Conservation (phyloP, 2,113 vertebrate genomes). For the Ammodramus savannarum region DNA sequence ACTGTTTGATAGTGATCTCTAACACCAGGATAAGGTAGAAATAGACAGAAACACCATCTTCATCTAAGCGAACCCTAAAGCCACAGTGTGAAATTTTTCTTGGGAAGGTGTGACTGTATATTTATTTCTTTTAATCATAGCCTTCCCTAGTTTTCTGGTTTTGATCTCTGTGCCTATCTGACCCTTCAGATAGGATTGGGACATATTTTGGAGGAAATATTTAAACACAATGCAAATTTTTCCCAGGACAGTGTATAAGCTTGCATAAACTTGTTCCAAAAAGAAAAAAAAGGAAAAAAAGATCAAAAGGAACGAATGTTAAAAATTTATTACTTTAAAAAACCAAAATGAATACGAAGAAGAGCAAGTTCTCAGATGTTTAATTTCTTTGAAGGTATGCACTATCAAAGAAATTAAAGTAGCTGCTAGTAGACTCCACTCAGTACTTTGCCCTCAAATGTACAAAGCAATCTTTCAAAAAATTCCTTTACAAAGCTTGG, state of each 20-base stretch:
- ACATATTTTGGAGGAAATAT: not conserved
- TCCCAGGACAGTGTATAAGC: rapidly evolving
- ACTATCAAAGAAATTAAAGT: not conserved
- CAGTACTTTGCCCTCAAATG: not conserved
- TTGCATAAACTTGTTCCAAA: not conserved
- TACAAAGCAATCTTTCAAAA: not conserved
- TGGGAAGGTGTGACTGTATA: not conserved
- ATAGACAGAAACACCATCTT: not conserved
- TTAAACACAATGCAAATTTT: not conserved
- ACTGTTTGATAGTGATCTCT: not conserved
- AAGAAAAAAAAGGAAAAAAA: not conserved
- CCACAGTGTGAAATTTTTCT: not conserved
- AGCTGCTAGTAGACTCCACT: not conserved
- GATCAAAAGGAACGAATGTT: not conserved
- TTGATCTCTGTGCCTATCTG: not conserved
- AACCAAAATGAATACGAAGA: not conserved
- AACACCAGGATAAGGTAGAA: not conserved
- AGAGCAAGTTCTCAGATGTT: not conserved
- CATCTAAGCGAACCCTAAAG: not conserved
- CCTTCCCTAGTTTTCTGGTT: not conserved
- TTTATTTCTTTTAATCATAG: not conserved
- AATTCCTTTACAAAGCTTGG: not conserved
- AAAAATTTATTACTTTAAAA: not conserved
- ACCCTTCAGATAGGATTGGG: not conserved
- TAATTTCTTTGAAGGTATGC: not conserved